These are phyloP conservation scores for Hetaerina americana DNA, from an alignment of 1,140 invertebrate species.

Conservation along the genomic window DNA sequence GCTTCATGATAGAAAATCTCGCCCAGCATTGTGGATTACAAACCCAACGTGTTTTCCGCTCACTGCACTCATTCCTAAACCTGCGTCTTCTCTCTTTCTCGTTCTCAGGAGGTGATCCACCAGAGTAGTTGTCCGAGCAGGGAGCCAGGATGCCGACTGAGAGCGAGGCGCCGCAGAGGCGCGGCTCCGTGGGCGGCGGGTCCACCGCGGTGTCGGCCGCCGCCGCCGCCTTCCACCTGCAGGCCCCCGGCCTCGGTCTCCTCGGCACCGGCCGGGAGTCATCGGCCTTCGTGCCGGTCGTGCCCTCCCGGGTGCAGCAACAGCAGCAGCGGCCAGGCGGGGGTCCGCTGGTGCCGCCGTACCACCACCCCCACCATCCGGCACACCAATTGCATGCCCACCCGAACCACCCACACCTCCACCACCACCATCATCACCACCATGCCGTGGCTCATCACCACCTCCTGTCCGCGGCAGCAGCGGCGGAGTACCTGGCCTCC, in stretches of 20 bases:
- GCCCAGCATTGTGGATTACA: too few species aligned
- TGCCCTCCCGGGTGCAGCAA: slow-evolving; percentile 52
- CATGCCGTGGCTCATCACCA: slow-evolving; percentile 16
- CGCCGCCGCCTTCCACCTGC: neutral
- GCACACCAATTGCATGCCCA: slow-evolving; percentile 41
- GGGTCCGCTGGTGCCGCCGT: slow-evolving; percentile 12
- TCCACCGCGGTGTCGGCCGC: neutral
- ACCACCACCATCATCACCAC: slow-evolving; percentile 30
- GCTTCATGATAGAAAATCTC: too few species aligned
- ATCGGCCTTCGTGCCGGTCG: slow-evolving; percentile 70
- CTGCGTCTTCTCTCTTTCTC: neutral
- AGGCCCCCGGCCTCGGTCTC: neutral
- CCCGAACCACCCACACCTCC: slow-evolving; percentile 16
- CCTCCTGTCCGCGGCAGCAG: neutral
- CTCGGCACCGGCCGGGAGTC: slow-evolving; percentile 38
- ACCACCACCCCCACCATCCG: slow-evolving; percentile 36
- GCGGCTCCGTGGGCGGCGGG: slow-evolving; percentile 25
- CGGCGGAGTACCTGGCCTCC: neutral
- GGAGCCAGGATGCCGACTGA: neutral
- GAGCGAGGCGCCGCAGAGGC: slow-evolving; percentile 26
- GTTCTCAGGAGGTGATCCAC: neutral
- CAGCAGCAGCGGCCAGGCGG: slow-evolving; percentile 6
- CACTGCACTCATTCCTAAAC: too few species aligned
- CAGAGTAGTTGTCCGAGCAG: neutral
- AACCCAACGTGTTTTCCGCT: too few species aligned